These are phyloP conservation scores for Capitella teleta DNA, from an alignment of 1,140 invertebrate genomes.

Conservation along the genomic window DNA sequence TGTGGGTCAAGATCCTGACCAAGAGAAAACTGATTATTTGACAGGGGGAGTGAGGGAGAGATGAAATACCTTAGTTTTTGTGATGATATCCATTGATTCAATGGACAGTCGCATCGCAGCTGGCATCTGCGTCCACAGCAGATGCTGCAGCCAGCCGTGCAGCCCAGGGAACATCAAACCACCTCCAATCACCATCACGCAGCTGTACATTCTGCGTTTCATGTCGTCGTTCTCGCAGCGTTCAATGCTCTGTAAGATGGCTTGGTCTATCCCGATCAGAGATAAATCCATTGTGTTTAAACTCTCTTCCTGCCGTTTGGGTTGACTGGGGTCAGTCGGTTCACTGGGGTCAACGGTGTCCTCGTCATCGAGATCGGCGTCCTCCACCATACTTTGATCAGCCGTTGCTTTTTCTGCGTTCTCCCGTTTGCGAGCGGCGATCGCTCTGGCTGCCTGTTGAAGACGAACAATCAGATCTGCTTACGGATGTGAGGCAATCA, in stretches of 20 bases:
- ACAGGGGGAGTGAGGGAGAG: background rate
- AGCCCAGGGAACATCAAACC: slow-evolving; percentile 80
- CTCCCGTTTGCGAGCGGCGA: slow-evolving; percentile 3
- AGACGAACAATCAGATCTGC: background rate
- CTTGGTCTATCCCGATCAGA: slow-evolving; percentile 75
- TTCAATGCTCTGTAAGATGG: slow-evolving; percentile 82
- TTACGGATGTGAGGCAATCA: background rate
- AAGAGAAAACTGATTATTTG: background rate
- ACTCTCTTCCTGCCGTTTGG: background rate
- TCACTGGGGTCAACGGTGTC: slow-evolving; percentile 8
- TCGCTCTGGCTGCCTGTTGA: slow-evolving; percentile 3
- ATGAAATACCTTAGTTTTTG: slow-evolving; percentile 29
- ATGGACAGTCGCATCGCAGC: slow-evolving; percentile 22
- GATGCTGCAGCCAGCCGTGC: slow-evolving; percentile 75
- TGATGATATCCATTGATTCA: slow-evolving; percentile 37
- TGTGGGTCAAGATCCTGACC: slow-evolving; percentile 77
- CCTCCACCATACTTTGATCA: background rate
- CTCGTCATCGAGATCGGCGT: slow-evolving; percentile 11
- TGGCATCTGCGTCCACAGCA: slow-evolving; percentile 71
- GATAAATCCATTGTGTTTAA: slow-evolving; percentile 24
- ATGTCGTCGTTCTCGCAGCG: slow-evolving; percentile 71
- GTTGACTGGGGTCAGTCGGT: background rate
- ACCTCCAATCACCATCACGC: slow-evolving; percentile 74
- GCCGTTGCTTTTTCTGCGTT: background rate
- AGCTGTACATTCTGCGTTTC: slow-evolving; percentile 87